Evolutionary conservation across 2,113 vertebrate genomes (phyloP).

Genomic region (Cyanoderma ruficeps): DNA sequence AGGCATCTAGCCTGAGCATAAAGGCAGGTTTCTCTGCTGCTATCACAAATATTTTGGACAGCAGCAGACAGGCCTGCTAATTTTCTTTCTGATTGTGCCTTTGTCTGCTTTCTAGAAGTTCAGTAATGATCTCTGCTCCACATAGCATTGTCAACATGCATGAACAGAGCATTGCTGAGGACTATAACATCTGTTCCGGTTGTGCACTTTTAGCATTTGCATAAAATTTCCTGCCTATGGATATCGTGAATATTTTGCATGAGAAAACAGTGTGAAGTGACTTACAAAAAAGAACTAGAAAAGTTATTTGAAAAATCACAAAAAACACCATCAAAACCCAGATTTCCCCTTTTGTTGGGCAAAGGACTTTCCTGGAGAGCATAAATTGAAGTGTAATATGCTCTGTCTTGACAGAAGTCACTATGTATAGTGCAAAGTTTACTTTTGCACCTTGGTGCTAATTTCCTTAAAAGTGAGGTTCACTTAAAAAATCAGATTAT

Average conservation of each 20-base stretch:
- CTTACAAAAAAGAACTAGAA: background rate
- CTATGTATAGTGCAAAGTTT: background rate
- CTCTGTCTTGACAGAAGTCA: background rate
- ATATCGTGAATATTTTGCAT: background rate
- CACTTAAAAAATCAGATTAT: background rate
- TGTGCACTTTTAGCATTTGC: background rate
- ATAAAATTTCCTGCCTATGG: background rate
- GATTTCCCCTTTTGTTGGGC: background rate
- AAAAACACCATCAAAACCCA: background rate
- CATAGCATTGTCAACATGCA: background rate
- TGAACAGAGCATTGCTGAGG: accelerated
- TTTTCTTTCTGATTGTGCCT: background rate
- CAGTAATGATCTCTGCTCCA: background rate
- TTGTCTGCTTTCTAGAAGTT: background rate
- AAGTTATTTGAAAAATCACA: background rate
- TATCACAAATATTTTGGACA: background rate
- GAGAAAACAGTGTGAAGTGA: background rate
- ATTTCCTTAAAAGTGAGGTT: background rate
- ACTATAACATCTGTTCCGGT: background rate
- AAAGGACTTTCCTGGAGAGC: background rate
- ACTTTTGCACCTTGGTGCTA: background rate
- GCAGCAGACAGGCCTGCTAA: background rate
- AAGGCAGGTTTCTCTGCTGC: background rate
- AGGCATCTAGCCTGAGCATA: accelerated
- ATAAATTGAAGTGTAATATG: background rate